These are phyloP conservation scores for Pseudorectes ferrugineus DNA, from an alignment of 2,113 vertebrate species.

Conservation along the genomic window DNA sequence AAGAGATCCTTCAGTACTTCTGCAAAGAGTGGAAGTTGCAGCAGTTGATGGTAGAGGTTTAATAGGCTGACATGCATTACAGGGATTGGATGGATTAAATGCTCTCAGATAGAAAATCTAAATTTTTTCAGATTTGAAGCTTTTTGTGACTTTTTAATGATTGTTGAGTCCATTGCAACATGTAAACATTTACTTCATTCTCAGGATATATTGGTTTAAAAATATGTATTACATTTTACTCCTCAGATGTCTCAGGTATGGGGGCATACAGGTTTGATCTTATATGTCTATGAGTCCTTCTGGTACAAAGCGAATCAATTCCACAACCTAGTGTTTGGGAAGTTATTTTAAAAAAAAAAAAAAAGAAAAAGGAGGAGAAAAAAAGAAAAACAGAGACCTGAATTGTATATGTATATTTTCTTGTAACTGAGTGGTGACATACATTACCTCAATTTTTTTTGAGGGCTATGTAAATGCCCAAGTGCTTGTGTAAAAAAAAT, in stretches of 20 bases:
- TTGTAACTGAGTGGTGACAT: not conserved
- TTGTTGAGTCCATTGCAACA: not conserved
- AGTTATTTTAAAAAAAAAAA: not conserved
- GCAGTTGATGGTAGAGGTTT: not conserved
- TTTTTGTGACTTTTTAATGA: not conserved
- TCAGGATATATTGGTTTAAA: not conserved
- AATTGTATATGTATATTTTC: not conserved
- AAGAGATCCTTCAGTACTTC: not conserved
- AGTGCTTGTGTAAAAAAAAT: not conserved
- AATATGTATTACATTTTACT: not conserved
- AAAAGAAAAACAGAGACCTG: not conserved
- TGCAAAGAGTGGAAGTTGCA: not conserved
- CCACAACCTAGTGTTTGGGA: not conserved
- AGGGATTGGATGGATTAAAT: not conserved
- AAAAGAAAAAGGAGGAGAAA: accelerated
- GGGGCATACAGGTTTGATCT: not conserved
- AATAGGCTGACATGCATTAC: not conserved
- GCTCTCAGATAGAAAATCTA: not conserved
- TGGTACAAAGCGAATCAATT: not conserved
- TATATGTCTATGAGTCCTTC: not conserved
- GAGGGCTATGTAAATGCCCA: not conserved
- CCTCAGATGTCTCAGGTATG: not conserved
- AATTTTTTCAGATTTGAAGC: not conserved
- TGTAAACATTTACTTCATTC: not conserved
- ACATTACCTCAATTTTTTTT: not conserved